Conservation (phyloP, 2,888 invertebrate genomes). For the Neoitamus cyanurus region DNA sequence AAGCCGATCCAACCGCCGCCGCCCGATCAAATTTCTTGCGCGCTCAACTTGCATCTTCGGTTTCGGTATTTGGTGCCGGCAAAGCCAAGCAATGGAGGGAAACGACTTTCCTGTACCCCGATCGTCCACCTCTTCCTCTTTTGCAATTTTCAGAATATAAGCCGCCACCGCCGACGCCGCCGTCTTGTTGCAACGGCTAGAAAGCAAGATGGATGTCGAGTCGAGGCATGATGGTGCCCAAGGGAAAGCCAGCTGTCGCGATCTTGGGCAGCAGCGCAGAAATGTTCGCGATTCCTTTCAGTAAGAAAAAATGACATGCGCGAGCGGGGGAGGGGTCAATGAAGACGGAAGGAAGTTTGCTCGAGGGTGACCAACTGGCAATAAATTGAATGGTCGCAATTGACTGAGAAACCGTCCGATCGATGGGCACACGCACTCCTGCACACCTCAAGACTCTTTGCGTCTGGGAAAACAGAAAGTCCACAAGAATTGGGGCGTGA, state of each 20-base stretch:
- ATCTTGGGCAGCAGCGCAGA: neutral
- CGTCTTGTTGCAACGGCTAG: neutral
- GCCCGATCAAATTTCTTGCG: conserved; percentile 17
- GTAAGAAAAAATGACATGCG: neutral
- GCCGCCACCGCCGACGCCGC: neutral
- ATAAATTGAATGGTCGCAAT: neutral
- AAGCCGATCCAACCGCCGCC: neutral
- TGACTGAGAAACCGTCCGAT: neutral
- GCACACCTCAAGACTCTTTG: neutral
- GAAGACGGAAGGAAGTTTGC: neutral
- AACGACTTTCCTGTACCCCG: neutral
- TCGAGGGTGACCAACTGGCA: neutral
- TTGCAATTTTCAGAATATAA: neutral
- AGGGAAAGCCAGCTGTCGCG: neutral
- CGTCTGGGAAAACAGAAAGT: neutral
- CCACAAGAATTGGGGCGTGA: neutral
- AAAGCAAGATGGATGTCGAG: neutral
- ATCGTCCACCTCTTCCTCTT: neutral
- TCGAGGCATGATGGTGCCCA: neutral
- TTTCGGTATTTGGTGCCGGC: neutral
- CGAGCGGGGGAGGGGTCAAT: neutral
- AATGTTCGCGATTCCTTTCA: neutral
- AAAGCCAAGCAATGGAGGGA: neutral
- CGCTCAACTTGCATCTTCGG: conserved; percentile 5
- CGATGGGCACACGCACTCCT: neutral